Conservation (phyloP, 2,888 invertebrate species). For the Cosmia pyralina region DNA sequence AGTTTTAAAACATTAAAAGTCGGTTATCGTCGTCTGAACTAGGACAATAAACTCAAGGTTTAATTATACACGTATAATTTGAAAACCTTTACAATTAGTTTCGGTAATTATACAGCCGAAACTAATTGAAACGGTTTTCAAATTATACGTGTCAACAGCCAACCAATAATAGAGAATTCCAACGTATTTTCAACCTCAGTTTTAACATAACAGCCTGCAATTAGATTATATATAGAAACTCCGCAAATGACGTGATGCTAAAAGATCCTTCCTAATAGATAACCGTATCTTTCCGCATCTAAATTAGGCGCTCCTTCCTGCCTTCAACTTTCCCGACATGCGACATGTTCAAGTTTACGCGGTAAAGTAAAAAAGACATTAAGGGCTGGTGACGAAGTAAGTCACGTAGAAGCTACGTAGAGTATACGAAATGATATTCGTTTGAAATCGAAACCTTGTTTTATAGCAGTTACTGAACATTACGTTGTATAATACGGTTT, state of each 20-base stretch:
- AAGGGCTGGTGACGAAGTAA: slow-evolving; percentile 23
- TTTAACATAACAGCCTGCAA: neutral
- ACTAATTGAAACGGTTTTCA: neutral
- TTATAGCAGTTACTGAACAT: slow-evolving; percentile 36
- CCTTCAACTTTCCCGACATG: slow-evolving; percentile 35
- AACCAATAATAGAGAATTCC: neutral
- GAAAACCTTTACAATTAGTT: too few relatives aligned
- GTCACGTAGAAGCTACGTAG: slow-evolving; percentile 38
- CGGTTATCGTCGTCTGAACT: too few relatives aligned
- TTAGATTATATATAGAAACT: slow-evolving; percentile 5
- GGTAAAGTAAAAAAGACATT: slow-evolving; percentile 45
- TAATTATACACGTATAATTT: too few relatives aligned
- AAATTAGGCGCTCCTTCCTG: slow-evolving; percentile 34
- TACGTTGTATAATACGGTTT: slow-evolving; percentile 13
- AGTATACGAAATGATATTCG: slow-evolving; percentile 28
- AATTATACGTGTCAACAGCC: neutral
- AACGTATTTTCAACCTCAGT: neutral
- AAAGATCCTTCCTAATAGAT: slow-evolving; percentile 25
- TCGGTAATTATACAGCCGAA: neutral
- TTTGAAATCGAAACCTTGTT: slow-evolving; percentile 49
- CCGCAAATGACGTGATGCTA: slow-evolving; percentile 8
- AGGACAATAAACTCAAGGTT: too few relatives aligned
- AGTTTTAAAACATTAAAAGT: too few relatives aligned
- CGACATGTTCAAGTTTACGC: slow-evolving; percentile 41
- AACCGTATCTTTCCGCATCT: slow-evolving; percentile 40